Evolutionary conservation across 1,140 invertebrate species (phyloP), one percentile per base, ranked within the genome.

Genomic region (Drosophila ananassae): DNA sequence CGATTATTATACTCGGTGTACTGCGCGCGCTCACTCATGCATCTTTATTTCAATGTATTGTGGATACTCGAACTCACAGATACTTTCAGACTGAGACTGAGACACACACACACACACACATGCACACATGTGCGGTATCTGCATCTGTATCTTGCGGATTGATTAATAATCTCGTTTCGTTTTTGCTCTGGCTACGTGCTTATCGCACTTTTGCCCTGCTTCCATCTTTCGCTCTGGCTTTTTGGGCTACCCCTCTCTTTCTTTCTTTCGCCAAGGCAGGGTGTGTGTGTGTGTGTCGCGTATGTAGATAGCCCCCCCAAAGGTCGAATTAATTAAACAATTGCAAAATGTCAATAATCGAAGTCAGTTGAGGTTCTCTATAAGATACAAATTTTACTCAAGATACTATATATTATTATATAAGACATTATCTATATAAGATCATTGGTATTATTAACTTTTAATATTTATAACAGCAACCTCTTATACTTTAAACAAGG

Each of bases 151-250:
- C 82, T 89, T 87, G 68, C 71, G 85, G 82, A 87, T 87, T 87
- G 82, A 87, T 87, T 87, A 87, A 87, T 87, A 87, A 87, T 87
- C 82, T 87, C 83, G 82, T 87, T 87, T 89, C 59, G 47, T 79
- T 76, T 75, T 74, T 74, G 55, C 80, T 73, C 47, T 53, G 80
- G 62, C 77, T 85, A 87, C 82, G 82, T 89, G 82, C 83, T 87
- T 87, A 87, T 87, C 82, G 71, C 79, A 89, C 74, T 89, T 87
- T 87, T 77, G 55, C 62, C 62, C 53, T 82, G 51, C 68, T 89
- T 87, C 74, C 73, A 87, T 87, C 82, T 82, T 87, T 87, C 82
- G 62, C 62, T 57, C 61, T 72, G 52, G 39, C 55, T 73, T 59
- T 57, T 61, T 76, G 52, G 32, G 8, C 32, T 8, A 34, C n/a